Evolutionary conservation across 2,797 vertebrate species (phyloP).

Genomic region (Chaunax sp.): DNA sequence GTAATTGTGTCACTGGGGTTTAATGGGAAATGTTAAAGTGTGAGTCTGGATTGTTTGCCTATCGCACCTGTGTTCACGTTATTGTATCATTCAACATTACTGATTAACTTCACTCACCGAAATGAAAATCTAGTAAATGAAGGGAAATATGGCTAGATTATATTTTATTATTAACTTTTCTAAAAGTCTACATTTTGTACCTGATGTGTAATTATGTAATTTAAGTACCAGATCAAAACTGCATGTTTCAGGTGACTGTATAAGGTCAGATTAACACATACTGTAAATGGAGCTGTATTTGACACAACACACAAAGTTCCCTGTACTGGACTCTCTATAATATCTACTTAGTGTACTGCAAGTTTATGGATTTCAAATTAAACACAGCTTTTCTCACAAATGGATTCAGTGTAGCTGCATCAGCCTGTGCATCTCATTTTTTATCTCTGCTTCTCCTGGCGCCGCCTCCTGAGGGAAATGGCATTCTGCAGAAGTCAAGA

Average conservation of each 20-base stretch:
- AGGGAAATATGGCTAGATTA: constrained; percentile 62
- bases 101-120: constrained; percentile 55
- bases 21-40: constrained; percentile 14
- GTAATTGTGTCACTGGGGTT: constrained; percentile 21
- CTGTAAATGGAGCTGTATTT: constrained; percentile 24
- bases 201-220: constrained; percentile 70
- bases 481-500: not conserved
- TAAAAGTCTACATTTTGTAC: constrained; percentile 78
- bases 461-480: not conserved
- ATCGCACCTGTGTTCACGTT: constrained; percentile 22
- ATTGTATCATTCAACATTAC: constrained; percentile 38
- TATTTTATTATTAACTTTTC: constrained; percentile 80
- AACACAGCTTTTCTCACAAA: constrained; percentile 76
- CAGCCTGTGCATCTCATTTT: not conserved
- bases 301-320: constrained; percentile 44
- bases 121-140: constrained; percentile 38
- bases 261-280: constrained; percentile 32
- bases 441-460: not conserved
- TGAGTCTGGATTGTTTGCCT: constrained; percentile 4
- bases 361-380: constrained; percentile 76
- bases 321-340: constrained; percentile 53
- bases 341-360: constrained; percentile 68
- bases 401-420: not conserved
- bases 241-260: constrained; percentile 48
- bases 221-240: constrained; percentile 60